Base-by-base conservation (phyloP, 2,888 invertebrate species). In the Cryptophagus acutangulus region DNA sequence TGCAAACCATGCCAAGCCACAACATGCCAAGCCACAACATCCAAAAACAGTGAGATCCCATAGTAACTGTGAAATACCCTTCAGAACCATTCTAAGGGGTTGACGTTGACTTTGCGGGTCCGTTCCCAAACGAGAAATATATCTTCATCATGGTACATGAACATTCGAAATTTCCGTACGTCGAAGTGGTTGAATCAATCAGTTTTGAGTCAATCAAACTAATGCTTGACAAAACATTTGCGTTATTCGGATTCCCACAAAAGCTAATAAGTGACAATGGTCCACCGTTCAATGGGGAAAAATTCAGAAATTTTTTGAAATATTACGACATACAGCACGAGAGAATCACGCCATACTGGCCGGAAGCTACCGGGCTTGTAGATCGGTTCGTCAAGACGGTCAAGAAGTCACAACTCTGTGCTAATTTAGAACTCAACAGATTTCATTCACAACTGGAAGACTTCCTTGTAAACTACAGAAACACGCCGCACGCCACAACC, bases 391-490 rank as follows among this genome's bases (percentile, higher is more conserved):
- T 17, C 6, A 31, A 30, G 20, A 38, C 26, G 1, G 9, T 26
- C 2, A 38, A 38, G 10, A 38, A 38, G 15, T 29, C 38, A 18
- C 31, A 31, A 31, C 10, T 13, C 17, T 38, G 38, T n/a, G 12
- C 31, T 18, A 10, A 12, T n/a, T 9, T 17, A 6, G 38, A 38
- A 38, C 15, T 13, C 9, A 18, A 18, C 8, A 15, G 31, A n/a
- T 12, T 38, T 9, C 18, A 38, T 17, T 15, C 12, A 5, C 10
- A 31, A 31, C 10, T 38, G 15, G 8, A 38, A 31, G 14, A 38
- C 31, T 24, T 38, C 33, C 16, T 33, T 15, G n/a, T 15, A 18
- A 35, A 18, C 24, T 35, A 35, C 24, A 10, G 35, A 24, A 35
- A 24, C 25, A 35, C 35, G 6, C 35, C 35, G 12, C 35, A 35